phyloP scores from a whole-genome alignment of 2,888 invertebrate genomes.

The Caenorhabditis auriculariae region DNA sequence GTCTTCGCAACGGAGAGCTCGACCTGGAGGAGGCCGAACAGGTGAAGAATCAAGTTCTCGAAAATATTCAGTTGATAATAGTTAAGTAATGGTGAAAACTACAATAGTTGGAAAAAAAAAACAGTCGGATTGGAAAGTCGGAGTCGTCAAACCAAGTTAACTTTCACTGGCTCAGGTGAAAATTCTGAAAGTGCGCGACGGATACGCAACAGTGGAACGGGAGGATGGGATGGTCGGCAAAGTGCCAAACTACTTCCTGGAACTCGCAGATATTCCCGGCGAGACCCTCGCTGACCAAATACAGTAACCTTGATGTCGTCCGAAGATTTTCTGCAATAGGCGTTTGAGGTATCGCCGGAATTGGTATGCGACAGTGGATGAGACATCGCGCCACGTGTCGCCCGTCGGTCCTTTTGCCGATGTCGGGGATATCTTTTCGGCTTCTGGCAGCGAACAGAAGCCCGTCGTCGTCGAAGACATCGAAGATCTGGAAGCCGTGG shows the following conservation, averaged over 20 bases:
- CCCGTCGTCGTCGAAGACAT: constrained; percentile 21
- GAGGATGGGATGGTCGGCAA: constrained; percentile 23
- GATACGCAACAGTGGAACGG: constrained; percentile 20
- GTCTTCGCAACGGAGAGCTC: constrained; percentile 19
- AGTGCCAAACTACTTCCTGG: constrained; percentile 29
- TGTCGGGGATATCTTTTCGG: too few relatives aligned
- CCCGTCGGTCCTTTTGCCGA: too few relatives aligned
- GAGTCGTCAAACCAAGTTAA: not conserved
- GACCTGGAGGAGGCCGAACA: constrained; percentile 21
- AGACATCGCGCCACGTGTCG: too few relatives aligned
- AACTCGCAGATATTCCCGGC: constrained; percentile 27
- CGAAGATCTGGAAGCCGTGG: constrained; percentile 20
- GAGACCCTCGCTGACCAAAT: constrained; percentile 34
- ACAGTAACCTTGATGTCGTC: constrained; percentile 13
- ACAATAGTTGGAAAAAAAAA: not conserved
- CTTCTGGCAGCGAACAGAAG: too few relatives aligned
- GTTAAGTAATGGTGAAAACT: too few relatives aligned
- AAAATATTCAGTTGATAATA: not conserved
- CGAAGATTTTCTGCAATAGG: not conserved
- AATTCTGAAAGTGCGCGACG: constrained; percentile 14
- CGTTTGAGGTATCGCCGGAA: too few relatives aligned
- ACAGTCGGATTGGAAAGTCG: too few relatives aligned
- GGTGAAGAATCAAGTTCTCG: constrained; percentile 8
- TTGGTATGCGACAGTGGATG: too few relatives aligned
- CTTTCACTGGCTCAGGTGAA: constrained; percentile 7